phyloP scores from a whole-genome alignment of 2,113 vertebrate genomes.

The Aegotheles bennettii region DNA sequence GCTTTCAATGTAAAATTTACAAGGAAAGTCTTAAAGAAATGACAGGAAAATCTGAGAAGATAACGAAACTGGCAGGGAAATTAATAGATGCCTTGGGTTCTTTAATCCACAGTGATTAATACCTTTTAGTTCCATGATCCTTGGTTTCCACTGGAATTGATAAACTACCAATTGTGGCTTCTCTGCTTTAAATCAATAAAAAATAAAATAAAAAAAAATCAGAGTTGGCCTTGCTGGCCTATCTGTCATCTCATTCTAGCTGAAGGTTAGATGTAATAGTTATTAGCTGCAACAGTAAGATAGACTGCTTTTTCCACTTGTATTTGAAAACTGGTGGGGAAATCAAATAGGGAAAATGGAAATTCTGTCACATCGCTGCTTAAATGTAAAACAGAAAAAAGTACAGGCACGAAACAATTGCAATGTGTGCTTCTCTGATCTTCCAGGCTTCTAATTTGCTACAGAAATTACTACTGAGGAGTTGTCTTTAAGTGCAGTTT shows the following conservation, averaged over 20 bases:
- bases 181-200: constrained; percentile 71
- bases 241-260: constrained; percentile 18
- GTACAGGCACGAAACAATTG: accelerated
- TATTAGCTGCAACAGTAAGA: background rate
- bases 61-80: constrained; percentile 72
- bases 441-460: background rate
- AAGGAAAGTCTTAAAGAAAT: constrained; percentile 70
- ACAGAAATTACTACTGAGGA: background rate
- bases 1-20: constrained; percentile 70
- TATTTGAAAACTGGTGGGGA: background rate
- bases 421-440: background rate
- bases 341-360: background rate
- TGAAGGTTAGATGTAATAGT: background rate
- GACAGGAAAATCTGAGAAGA: constrained; percentile 78
- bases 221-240: constrained; percentile 26
- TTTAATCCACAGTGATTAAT: constrained; percentile 76
- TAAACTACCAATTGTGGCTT: constrained; percentile 67
- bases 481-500: background rate
- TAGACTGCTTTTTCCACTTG: background rate
- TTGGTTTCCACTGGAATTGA: constrained; percentile 74
- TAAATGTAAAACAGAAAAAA: background rate
- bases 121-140: constrained; percentile 65
- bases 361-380: background rate
- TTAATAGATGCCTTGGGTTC: constrained; percentile 72
- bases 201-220: constrained; percentile 8